These are phyloP conservation scores for Physocephala rufipes DNA, from an alignment of 2,888 invertebrate genomes.

Conservation along the genomic window DNA sequence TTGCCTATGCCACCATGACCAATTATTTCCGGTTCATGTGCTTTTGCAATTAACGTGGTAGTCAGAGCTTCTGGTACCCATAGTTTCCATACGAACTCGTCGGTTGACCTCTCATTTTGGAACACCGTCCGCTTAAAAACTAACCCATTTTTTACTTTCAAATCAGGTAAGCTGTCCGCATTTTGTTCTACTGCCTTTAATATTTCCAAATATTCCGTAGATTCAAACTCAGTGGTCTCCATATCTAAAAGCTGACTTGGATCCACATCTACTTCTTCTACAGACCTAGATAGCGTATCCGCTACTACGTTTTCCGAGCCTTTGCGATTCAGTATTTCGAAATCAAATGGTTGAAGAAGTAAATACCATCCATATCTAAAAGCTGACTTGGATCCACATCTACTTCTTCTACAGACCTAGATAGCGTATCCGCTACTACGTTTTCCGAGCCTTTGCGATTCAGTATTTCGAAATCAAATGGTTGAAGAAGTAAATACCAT, in stretches of 20 bases:
- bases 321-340: slow-evolving; percentile 44
- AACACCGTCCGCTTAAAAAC: slow-evolving; percentile 12
- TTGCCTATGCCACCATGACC: slow-evolving; percentile 37
- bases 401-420: slow-evolving; percentile 3
- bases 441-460: neutral
- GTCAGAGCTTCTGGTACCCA: slow-evolving; percentile 8
- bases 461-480: slow-evolving; percentile 41
- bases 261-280: slow-evolving; percentile 13
- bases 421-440: too few species aligned
- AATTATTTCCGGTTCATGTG: neutral
- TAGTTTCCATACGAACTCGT: slow-evolving; percentile 21
- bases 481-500: slow-evolving; percentile 45
- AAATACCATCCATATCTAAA: slow-evolving; percentile 34
- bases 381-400: too few species aligned
- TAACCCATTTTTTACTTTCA: slow-evolving; percentile 10
- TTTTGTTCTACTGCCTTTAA: neutral
- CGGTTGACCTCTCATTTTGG: neutral
- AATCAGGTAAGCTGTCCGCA: slow-evolving; percentile 18
- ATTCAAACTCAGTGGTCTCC: neutral
- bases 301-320: slow-evolving; percentile 42
- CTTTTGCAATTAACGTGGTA: neutral
- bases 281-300: slow-evolving; percentile 18
- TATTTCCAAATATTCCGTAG: neutral
- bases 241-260: neutral
- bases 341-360: slow-evolving; percentile 41